A percentile compares a stretch with the other conserved stretches of the same genome.
Conservation (phyloP, 2,113 vertebrate genomes). For the Rhea americana region DNA sequence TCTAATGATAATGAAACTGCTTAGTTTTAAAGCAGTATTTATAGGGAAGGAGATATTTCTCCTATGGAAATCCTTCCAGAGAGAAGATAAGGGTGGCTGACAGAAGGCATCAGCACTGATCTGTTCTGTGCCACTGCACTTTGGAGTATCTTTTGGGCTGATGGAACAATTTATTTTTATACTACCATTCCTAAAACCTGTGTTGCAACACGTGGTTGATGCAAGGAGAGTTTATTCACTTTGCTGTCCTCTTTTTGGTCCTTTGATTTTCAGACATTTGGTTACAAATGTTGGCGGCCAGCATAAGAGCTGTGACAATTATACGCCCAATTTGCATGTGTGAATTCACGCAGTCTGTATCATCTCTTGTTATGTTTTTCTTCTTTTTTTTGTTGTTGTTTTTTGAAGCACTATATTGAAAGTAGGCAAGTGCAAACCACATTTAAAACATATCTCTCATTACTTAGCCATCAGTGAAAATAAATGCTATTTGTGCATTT, state of each 20-base stretch:
- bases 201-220: accelerated
- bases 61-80: neutral
- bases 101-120: neutral
- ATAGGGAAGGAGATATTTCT: neutral
- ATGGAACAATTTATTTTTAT: neutral
- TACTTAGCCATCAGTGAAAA: neutral
- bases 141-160: neutral
- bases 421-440: neutral
- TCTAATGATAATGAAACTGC: neutral
- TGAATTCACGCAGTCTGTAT: neutral
- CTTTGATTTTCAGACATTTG: neutral
- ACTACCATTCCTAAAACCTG: neutral
- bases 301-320: neutral
- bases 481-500: slow-evolving; percentile 17
- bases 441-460: neutral
- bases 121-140: accelerated
- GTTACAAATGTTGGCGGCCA: neutral
- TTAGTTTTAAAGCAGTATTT: neutral
- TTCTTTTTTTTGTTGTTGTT: neutral
- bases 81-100: accelerated
- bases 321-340: accelerated
- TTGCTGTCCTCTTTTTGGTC: neutral
- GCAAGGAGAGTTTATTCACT: neutral
- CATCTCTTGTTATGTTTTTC: neutral
- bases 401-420: neutral